A percentile compares a stretch with the other conserved stretches of the same genome.
Evolutionary conservation across 2,888 invertebrate genomes (phyloP).

Genomic region (Oscheius myriophilus): DNA sequence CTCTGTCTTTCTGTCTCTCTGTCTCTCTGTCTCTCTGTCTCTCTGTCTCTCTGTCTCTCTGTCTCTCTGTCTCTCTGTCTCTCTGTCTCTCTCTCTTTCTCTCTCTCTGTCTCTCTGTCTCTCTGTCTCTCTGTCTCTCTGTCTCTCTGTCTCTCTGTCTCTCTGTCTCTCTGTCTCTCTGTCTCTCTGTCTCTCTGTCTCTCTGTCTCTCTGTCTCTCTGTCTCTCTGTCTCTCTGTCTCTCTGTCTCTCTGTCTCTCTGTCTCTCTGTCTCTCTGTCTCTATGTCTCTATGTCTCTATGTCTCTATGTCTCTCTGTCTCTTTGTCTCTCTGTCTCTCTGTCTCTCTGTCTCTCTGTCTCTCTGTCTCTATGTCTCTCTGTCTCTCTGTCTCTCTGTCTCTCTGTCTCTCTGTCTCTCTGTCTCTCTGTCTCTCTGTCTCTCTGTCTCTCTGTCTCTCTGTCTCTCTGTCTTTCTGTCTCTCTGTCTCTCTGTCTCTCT

Average conservation of each 20-base stretch:
- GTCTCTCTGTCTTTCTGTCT: neutral
- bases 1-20: constrained; percentile 3
- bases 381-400: constrained; percentile 2
- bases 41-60: too few relatives aligned
- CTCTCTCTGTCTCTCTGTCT: neutral
- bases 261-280: constrained; percentile 2
- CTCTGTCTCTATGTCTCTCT: neutral
- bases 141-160: constrained; percentile 2
- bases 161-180: neutral
- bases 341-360: constrained; percentile 2
- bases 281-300: neutral
- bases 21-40: neutral
- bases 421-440: too few relatives aligned
- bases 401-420: constrained; percentile 2
- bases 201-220: constrained; percentile 5
- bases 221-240: constrained; percentile 2
- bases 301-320: too few relatives aligned
- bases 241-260: constrained; percentile 1
- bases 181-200: neutral
- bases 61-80: neutral
- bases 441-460: neutral
- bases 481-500: constrained; percentile 5
- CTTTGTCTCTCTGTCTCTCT: neutral
- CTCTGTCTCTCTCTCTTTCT: constrained; percentile 4
- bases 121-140: constrained; percentile 5